These are phyloP conservation scores for Caenorhabditis japonica DNA, from an alignment of 2,888 invertebrate species.

Conservation along the genomic window DNA sequence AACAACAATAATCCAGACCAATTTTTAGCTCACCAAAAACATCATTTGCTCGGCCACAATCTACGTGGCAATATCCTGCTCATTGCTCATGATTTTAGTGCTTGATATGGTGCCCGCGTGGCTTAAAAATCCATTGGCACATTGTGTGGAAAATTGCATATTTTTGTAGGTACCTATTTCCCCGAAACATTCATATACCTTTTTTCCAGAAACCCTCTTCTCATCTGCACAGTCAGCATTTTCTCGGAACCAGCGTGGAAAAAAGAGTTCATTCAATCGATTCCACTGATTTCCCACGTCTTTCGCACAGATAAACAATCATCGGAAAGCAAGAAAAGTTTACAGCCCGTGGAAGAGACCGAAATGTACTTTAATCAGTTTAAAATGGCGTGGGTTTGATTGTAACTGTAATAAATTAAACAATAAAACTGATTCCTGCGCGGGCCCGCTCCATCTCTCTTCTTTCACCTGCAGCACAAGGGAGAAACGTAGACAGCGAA, in stretches of 20 bases:
- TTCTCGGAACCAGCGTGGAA: constrained; percentile 26
- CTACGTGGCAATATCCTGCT: constrained; percentile 28
- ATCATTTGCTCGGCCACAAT: constrained; percentile 26
- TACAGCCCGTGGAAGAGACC: constrained; percentile 12
- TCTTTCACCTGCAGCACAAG: no score
- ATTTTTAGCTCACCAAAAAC: constrained; percentile 30
- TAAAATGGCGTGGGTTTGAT: constrained; percentile 27
- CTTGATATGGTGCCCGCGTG: constrained; percentile 20
- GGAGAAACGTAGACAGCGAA: no score
- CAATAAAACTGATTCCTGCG: no score
- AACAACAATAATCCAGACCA: neutral
- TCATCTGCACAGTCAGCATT: constrained; percentile 2
- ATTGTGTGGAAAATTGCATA: constrained; percentile 31
- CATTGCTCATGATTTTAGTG: constrained; percentile 25
- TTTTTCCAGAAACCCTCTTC: constrained; percentile 6
- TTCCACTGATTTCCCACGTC: constrained; percentile 11
- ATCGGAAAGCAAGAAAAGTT: neutral
- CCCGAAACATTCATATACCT: neutral
- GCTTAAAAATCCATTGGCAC: constrained; percentile 28
- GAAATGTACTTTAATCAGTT: constrained; percentile 34
- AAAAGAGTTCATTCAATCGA: constrained; percentile 10
- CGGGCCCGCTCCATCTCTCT: no score
- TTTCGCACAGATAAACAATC: constrained; percentile 3
- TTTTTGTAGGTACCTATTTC: constrained; percentile 1
- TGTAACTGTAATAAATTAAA: no score